Evolutionary conservation across 2,888 invertebrate species (phyloP), one percentile per base, ranked within the genome.

Genomic region (Machimus atricapillus): DNA sequence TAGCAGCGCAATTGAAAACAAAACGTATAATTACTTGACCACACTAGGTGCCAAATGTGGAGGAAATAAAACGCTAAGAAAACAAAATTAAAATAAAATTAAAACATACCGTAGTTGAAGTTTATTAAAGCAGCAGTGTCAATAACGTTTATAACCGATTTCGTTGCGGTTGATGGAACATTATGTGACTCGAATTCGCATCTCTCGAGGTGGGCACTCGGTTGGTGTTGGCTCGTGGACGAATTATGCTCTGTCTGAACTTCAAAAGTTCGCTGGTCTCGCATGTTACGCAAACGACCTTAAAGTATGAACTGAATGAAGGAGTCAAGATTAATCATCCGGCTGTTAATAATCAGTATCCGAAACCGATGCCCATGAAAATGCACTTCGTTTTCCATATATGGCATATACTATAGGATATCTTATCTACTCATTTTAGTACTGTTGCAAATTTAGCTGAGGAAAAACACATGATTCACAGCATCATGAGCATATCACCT

Each of bases 241-340:
- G 46, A 43, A 78, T 43, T 78, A 78, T 78, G 23, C 52, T 79
- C 52, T 46, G 9, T 9, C n/a, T 79, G 79, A 79, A 79, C 46
- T 79, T 79, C 79, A 52, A 79, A 52, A 79, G 79, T 52, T 79
- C 79, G 23, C 79, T 52, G 52, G 79, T 79, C 52, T 79, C 37
- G 12, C 66, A 34, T 76, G 34, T 76, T 34, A 37, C 76, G 76
- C 16, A 37, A 74, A 76, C 37, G 76, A 37, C 76, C 76, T 76
- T 76, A 23, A 66, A 23, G 66, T 27, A 66, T 66, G 66, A 52
- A 52, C 52, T 52, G n/a, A 16, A n/a, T 7, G 66, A 66, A 66
- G 66, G 23, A 66, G 66, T 66, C 27, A 66, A 66, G 66, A 66
- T 66, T 66, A 66, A 66, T 66, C 23, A 19, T 66, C 66, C 23